Evolutionary conservation across 2,797 vertebrate genomes (phyloP), one percentile per base, ranked within the genome.

Genomic region (Parambassis ranga): DNA sequence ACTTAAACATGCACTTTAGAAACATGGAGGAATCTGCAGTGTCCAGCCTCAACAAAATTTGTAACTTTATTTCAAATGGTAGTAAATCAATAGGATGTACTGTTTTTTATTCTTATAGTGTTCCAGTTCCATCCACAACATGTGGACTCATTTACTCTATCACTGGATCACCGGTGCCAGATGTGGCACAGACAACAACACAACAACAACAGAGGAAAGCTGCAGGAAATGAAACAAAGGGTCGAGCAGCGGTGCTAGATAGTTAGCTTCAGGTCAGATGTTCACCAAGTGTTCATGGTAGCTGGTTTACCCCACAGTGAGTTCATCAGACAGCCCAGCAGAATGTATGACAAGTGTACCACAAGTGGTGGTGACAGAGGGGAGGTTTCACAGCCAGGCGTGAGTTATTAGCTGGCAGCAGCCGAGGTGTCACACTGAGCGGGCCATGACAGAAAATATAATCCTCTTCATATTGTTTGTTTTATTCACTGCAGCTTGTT

Each of bases 1-100:
- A 71, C 74, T 81, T 81, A 84, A 85, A 87, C 71, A 82, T 62
- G 51, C 66, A 62, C 74, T 81, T 86, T 76, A 70, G 53, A 76
- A 70, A 76, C 68, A 70, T 8, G 26, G 59, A 60, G 39, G 49
- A 71, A 62, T 65, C 52, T 14, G 31, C 55, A 39, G 38, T 37
- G 41, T 66, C 61, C 71, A 16, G 22, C 42, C 36, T 62, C 7
- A 9, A 53, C 48, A 50, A 64, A 71, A 26, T 65, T 44, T 65
- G 19, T 37, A 52, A 46, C 43, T 76, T 69, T 44, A 59, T 35
- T 33, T 62, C 7, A 43, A 47, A 67, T 18, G 9, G 53, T 50
- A 30, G 19, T 22, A 36, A 56, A 75, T 67, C 46, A 39, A 64
- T 59, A 30, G 15, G 43, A 56, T 26, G 9, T 3, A 8, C 15